These are phyloP conservation scores for Falcunculus frontatus DNA, from an alignment of 2,113 vertebrate genomes.

Conservation along the genomic window DNA sequence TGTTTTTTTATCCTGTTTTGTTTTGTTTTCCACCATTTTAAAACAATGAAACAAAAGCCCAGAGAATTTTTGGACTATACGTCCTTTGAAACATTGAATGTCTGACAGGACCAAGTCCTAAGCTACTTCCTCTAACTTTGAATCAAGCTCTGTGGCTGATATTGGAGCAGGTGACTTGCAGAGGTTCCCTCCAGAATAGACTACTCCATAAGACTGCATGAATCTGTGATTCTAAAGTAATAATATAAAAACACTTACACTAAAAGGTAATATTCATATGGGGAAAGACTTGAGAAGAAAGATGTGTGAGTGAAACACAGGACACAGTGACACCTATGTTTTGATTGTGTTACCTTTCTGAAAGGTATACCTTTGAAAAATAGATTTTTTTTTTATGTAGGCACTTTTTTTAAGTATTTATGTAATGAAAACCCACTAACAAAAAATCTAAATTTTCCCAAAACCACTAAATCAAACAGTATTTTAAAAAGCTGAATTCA, in stretches of 20 bases:
- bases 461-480: not conserved
- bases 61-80: not conserved
- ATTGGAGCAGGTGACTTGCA: not conserved
- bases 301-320: not conserved
- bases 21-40: not conserved
- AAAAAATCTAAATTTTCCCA: not conserved
- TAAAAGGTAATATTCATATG: not conserved
- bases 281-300: not conserved
- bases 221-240: not conserved
- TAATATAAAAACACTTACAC: not conserved
- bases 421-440: not conserved
- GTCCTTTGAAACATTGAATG: not conserved
- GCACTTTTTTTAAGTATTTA: not conserved
- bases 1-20: not conserved
- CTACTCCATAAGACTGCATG: not conserved
- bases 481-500: not conserved
- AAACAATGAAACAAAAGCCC: not conserved
- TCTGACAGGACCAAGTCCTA: not conserved
- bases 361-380: not conserved
- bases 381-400: accelerated
- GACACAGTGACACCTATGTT: accelerated
- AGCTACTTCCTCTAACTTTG: not conserved
- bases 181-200: not conserved
- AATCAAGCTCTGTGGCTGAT: not conserved
- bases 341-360: not conserved